These are phyloP conservation scores for Heterodera schachtii DNA, from an alignment of 1,140 invertebrate species.

Conservation along the genomic window DNA sequence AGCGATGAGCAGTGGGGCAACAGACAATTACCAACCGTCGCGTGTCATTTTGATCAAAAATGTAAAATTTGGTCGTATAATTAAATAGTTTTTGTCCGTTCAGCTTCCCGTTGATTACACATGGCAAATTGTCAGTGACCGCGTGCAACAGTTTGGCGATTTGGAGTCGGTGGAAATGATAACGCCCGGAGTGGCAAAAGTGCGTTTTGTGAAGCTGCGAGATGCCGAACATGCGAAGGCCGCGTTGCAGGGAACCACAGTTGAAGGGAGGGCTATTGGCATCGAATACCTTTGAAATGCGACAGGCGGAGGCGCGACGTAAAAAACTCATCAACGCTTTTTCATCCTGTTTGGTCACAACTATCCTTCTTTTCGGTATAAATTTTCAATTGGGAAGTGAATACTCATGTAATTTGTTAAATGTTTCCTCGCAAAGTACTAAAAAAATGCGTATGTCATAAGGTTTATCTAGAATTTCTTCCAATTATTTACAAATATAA, in stretches of 20 bases:
- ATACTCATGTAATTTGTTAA: too few species aligned
- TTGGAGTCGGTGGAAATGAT: slow-evolving; percentile 62
- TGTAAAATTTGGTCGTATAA: slow-evolving; percentile 34
- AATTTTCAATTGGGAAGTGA: too few species aligned
- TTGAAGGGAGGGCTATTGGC: slow-evolving; percentile 57
- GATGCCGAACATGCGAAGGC: slow-evolving; percentile 57
- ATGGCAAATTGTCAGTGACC: slow-evolving; percentile 64
- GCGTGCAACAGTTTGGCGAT: slow-evolving; percentile 58
- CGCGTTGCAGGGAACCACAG: slow-evolving; percentile 52
- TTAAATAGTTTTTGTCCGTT: slow-evolving; percentile 29
- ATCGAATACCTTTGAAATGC: slow-evolving; percentile 55
- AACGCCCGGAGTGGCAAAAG: slow-evolving; percentile 56
- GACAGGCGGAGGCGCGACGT: background rate
- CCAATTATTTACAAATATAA: too few species aligned
- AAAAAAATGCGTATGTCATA: too few species aligned
- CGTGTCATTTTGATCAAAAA: slow-evolving; percentile 55
- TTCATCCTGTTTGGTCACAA: background rate
- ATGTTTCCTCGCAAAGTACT: too few species aligned
- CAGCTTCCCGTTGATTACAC: slow-evolving; percentile 64
- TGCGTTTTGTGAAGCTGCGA: slow-evolving; percentile 53
- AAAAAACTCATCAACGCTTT: background rate
- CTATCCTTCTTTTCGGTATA: too few species aligned
- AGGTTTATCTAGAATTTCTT: too few species aligned
- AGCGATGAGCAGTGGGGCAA: background rate
- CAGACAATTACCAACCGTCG: slow-evolving; percentile 21